A percentile compares a stretch with the other conserved stretches of the same genome.
These are phyloP conservation scores for cattle (Bos taurus) DNA, from an alignment of 2,113 vertebrate species.

Conservation along the genomic window ARS-UCD2.0 NC_037337.1:95429501-95430000, in stretches of 20 bases:
- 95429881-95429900: background rate
- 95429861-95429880: background rate
- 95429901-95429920: background rate
- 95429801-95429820: background rate
- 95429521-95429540: background rate
- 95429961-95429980: background rate
- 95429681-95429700: background rate
- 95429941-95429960: background rate
- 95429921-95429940: background rate
- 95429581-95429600: background rate
- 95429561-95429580: background rate
- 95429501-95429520: background rate
- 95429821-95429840: background rate
- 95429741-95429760: background rate
- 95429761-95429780: background rate
- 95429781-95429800: background rate
- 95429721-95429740: background rate
- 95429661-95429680: background rate
- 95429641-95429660: background rate
- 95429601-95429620: background rate
- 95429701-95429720: background rate
- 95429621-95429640: background rate
- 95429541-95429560: fast-evolving
- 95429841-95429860: background rate
- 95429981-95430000: background rate